A percentile compares a stretch with the other conserved stretches of the same genome.
Conservation (phyloP, 2,888 invertebrate genomes). For the Pachydiplax longipennis region DNA sequence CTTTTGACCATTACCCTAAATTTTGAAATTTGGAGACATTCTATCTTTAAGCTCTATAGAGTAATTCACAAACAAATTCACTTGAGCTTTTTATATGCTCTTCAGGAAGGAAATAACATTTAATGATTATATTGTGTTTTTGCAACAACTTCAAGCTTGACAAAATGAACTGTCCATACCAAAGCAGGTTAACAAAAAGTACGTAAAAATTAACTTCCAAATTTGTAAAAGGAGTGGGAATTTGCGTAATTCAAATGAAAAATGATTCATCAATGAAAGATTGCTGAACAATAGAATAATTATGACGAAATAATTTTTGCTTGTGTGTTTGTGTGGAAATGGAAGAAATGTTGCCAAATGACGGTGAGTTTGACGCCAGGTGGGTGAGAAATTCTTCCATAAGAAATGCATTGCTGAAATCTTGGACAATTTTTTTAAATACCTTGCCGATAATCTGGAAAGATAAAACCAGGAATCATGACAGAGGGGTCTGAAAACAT, state of each 20-base stretch:
- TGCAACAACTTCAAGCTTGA: slow-evolving; percentile 51
- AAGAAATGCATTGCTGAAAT: no score
- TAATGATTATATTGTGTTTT: slow-evolving; percentile 49
- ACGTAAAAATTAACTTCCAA: slow-evolving; percentile 19
- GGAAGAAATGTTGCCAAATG: no score
- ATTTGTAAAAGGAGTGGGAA: background rate
- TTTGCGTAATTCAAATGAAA: slow-evolving; percentile 45
- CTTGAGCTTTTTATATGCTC: slow-evolving; percentile 49
- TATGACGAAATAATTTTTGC: slow-evolving; percentile 26
- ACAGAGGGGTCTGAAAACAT: no score
- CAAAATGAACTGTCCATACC: slow-evolving; percentile 50
- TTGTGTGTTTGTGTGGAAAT: slow-evolving; percentile 47
- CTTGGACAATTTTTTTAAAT: no score
- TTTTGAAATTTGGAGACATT: slow-evolving; percentile 47
- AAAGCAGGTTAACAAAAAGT: slow-evolving; percentile 49
- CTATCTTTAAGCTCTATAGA: slow-evolving; percentile 44
- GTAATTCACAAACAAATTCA: slow-evolving; percentile 48
- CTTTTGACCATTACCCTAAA: slow-evolving; percentile 49
- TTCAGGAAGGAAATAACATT: slow-evolving; percentile 50
- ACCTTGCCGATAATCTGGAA: no score
- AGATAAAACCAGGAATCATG: no score
- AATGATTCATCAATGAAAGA: slow-evolving; percentile 47
- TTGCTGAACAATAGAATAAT: slow-evolving; percentile 8
- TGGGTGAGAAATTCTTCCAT: no score
- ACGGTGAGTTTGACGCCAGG: no score